Base-by-base conservation (phyloP, 1,140 invertebrate genomes). In the Homalodisca vitripennis region DNA sequence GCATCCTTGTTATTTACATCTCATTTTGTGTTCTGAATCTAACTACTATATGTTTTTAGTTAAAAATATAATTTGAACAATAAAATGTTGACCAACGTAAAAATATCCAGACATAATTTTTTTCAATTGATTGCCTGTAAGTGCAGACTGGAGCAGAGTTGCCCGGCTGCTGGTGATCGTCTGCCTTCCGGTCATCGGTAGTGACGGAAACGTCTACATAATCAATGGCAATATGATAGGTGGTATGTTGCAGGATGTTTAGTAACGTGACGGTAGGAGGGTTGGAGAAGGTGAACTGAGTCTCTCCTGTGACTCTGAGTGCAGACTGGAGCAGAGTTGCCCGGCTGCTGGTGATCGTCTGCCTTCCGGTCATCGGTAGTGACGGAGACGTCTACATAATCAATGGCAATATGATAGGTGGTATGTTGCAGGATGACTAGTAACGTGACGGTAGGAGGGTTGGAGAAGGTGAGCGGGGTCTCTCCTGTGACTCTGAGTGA, bases 331-430 rank as follows among this genome's bases (percentile, higher is more conserved):
- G 89, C 3, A 82, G 86, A 32, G 81, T 92, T 3, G 86, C 85
- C 0, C 79, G 88, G 31, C 80, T 92, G 0, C 75, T 92, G 14
- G 77, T 91, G 27, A 79, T 92, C 29, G 84, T 88, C 0, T 82
- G 84, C 0, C 81, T 89, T 31, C 82, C 87, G 0, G 84, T 86
- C 0, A 75, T 90, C 22, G 90, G 90, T 1, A 88, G 87, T 70
- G 84, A 90, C 32, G 88, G 88, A 26, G 89, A 89, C 74, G 85
- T 90, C 53, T 91, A 90, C 76, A 88, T 89, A 83, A 89, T 91
- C 75, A 88, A 87, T 34, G 86, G 89, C 1, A 84, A 90, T 29
- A 88, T 90, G 81, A 87, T 88, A 27, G 88, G 89, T 70, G 87
- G 89, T 73, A 6, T 27, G 55, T 27, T 60, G 24, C 55, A 60